Evolutionary conservation across 2,888 invertebrate species (phyloP), one percentile per base, ranked within the genome.

Genomic region (Polyommatus icarus): DNA sequence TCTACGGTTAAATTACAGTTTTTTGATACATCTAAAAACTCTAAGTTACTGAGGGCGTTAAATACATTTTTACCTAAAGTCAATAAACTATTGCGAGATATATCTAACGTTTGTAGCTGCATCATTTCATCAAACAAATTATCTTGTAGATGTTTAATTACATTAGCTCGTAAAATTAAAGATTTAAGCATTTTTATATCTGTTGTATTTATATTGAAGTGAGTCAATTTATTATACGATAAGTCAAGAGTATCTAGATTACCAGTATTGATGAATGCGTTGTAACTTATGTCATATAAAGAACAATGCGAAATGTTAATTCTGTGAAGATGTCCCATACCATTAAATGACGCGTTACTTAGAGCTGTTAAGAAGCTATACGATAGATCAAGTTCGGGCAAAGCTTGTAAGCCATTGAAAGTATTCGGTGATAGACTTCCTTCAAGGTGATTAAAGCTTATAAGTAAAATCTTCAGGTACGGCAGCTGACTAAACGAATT

Each of bases 351-450:
- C 32, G 83, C 83, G 78, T 91, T 92, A 76, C 85, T 84, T 15
- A 91, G 79, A 4, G 77, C 77, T 29, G 82, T 86, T 61, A 92
- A 78, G 24, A 83, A 80, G n/a, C 85, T 88, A 29, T 82, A 82
- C 29, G 91, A 90, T 77, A 91, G 84, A 82, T 91, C 90, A 54
- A 92, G 84, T 78, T 79, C 83, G 3, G 90, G 90, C 73, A 91
- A 79, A 29, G 84, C 84, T 67, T 80, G 81, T 18, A 91, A 83
- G 3, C 91, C 91, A 57, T 84, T 81, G 81, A 92, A 91, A 7
- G 87, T 87, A 32, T 82, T 83, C 72, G 84, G 83, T 81, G 86
- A 82, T 73, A 91, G 82, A 7, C 81, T 81, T 0, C 88, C 88
- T 71, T 78, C 81, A 24, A 91, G 79, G 7, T 89, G 89, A 82